Evolutionary conservation across 2,797 vertebrate genomes (phyloP).

Genomic region (Crax fasciolata): DNA sequence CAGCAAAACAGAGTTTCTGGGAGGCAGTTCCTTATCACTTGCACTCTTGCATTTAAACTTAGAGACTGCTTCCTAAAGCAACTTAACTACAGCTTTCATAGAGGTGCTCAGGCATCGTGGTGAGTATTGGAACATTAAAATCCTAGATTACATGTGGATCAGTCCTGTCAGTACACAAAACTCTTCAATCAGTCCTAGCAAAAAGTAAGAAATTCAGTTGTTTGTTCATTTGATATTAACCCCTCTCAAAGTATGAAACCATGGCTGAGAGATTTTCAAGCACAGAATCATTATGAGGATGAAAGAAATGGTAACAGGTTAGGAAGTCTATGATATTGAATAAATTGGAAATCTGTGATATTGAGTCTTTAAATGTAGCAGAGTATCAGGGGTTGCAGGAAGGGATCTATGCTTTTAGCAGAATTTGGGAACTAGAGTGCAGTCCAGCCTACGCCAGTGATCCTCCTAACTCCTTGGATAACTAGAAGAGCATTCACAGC

Average conservation of each 20-base stretch:
- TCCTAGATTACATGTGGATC: background rate
- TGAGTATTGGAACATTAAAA: background rate
- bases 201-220: background rate
- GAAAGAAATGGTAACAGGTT: background rate
- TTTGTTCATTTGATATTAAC: background rate
- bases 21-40: background rate
- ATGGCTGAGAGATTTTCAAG: background rate
- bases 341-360: background rate
- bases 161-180: background rate
- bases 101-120: background rate
- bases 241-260: background rate
- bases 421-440: background rate
- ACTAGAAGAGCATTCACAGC: background rate
- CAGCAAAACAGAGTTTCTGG: background rate
- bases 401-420: background rate
- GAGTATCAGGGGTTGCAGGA: background rate
- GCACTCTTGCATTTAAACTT: background rate
- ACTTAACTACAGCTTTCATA: background rate
- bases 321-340: background rate
- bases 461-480: background rate
- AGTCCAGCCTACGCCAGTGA: accelerated
- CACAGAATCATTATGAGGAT: background rate
- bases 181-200: background rate
- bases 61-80: accelerated
- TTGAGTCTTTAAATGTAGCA: background rate